Evolutionary conservation across 2,797 vertebrate species (phyloP), one percentile per base, ranked within the genome.

Genomic region (Lycodopsis pacificus): DNA sequence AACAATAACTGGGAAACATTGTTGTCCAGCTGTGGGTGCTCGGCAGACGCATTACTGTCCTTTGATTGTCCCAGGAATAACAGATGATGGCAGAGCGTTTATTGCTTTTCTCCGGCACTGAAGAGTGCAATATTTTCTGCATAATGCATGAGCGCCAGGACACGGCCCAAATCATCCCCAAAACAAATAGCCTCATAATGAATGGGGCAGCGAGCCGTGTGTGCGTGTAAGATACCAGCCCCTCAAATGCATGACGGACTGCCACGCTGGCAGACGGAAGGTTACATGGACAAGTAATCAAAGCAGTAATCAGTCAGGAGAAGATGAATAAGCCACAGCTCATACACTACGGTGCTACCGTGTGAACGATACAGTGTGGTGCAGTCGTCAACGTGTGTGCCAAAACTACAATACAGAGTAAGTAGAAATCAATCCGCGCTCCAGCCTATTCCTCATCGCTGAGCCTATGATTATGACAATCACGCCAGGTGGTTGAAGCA

Each of bases 121-220:
- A 80, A 49, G 40, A 65, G 46, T 40, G 80, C 65, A 63, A 82
- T 88, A 76, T 86, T 76, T 87, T 67, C 54, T 86, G 83, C 71
- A 91, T 91, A 90, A 86, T 86, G 74, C 68, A 88, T 82, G 71
- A 86, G 77, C 15, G 10, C 54, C 17, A 62, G 22, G 48, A 67
- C 44, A 61, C 27, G 48, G 71, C n/a, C 58, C 65, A 77, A 87
- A 86, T 81, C 75, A 81, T 36, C 61, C 54, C 63, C 25, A 58
- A 80, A 88, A 90, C 79, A 89, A 88, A 92, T 75, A 79, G 81
- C 42, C 62, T 67, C 65, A 32, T 74, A 73, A 82, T 77, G 79
- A 76, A 76, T 76, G 67, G 46, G 48, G 68, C 20, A 10, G 12
- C 4, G 7, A 80, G 69, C 63, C 51, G 75, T 34, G 42, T 5